Evolutionary conservation across 2,797 vertebrate species (phyloP), one percentile per base, ranked within the genome.

Genomic region (Morelia viridis): DNA sequence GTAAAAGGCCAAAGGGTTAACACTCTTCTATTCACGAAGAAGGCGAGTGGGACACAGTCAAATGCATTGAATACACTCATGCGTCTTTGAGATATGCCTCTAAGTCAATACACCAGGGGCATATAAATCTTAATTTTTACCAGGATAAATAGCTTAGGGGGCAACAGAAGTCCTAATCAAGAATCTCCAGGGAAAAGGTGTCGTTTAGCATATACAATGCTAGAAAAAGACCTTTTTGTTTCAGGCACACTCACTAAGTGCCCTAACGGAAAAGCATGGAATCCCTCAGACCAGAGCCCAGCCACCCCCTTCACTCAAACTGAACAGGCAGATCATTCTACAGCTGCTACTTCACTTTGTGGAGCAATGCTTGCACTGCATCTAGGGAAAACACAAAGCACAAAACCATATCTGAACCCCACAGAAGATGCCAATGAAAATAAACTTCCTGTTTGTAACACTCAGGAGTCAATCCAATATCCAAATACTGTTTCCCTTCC

Each of bases 91-190:
- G 93, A 95, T 93, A 91, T 80, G 91, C 85, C 92, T 94, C 57
- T 87, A 92, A 94, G 94, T 89, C 22, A 89, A 90, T 85, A 92
- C 94, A 92, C 90, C n/a, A 96, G 89, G 94, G 91, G 93, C 62
- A 88, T 88, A 96, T 94, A 96, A 96, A 96, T 96, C 94, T 96
- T 96, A 85, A 96, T 92, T 95, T 93, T 91, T 89, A 96, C 95
- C 90, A 96, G 93, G 94, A 94, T 92, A 96, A 94, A 95, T 65
- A 94, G 92, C 94, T 90, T 1, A 15, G 88, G 85, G 92, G 91
- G 90, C 87, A 91, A 53, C 90, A 80, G 95, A 90, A 96, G 88
- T 91, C 94, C 93, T 53, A 90, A 89, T 93, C 89, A 94, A 57
- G 85, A 61, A 94, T 93, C 93, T 95, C 93, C 83, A 88, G 96